A percentile compares a stretch with the other conserved stretches of the same genome.
Conservation (phyloP, 2,888 invertebrate genomes). For the Ditula angustiorana region DNA sequence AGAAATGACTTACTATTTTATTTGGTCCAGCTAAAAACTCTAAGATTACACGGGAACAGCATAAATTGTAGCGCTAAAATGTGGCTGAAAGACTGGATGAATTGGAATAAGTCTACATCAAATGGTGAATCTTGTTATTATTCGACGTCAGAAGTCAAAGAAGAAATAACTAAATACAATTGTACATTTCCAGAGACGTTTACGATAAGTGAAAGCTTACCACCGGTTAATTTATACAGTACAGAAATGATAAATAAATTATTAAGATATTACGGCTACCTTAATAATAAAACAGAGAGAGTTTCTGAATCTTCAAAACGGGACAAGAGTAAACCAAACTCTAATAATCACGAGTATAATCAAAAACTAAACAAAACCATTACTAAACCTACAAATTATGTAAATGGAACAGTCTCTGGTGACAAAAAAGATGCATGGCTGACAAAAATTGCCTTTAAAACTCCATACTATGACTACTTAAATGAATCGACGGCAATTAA, state of each 20-base stretch:
- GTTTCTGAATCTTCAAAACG: slow-evolving; percentile 51
- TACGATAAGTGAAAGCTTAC: slow-evolving; percentile 79
- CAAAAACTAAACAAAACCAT: slow-evolving; percentile 33
- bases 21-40: slow-evolving; percentile 88
- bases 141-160: slow-evolving; percentile 73
- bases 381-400: slow-evolving; percentile 18
- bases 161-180: slow-evolving; percentile 77
- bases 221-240: slow-evolving; percentile 80
- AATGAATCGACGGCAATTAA: slow-evolving; percentile 65
- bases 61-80: slow-evolving; percentile 89
- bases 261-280: slow-evolving; percentile 76
- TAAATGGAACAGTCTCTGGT: slow-evolving; percentile 1
- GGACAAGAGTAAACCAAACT: slow-evolving; percentile 51
- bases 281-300: slow-evolving; percentile 78
- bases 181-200: slow-evolving; percentile 82
- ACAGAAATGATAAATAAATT: slow-evolving; percentile 83
- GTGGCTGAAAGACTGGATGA: slow-evolving; percentile 90
- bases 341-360: slow-evolving; percentile 46
- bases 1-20: slow-evolving; percentile 89
- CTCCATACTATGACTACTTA: slow-evolving; percentile 57
- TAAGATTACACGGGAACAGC: slow-evolving; percentile 89
- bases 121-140: slow-evolving; percentile 77
- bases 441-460: slow-evolving; percentile 59
- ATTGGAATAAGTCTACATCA: slow-evolving; percentile 72
- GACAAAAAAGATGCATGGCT: slow-evolving; percentile 40